Evolutionary conservation across 2,113 vertebrate genomes (phyloP).

Genomic region (Leucoraja erinaceus): DNA sequence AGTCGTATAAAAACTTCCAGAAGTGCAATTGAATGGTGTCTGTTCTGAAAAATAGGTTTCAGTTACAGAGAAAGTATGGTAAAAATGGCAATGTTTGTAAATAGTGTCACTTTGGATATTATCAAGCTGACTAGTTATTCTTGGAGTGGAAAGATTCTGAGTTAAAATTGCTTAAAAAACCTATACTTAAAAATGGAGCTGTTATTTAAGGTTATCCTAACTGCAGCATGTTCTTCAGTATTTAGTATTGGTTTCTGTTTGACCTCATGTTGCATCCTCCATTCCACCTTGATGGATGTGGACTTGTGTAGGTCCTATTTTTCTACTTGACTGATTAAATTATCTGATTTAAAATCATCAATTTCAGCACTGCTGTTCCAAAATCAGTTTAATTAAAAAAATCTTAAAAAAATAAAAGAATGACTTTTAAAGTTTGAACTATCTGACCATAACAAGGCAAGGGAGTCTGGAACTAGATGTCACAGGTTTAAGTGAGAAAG

Average conservation of each 20-base stretch:
- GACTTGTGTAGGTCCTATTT: background rate
- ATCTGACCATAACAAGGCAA: no score
- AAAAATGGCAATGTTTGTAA: background rate
- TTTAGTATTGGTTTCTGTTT: background rate
- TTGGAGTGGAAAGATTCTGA: background rate
- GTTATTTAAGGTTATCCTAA: background rate
- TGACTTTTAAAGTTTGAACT: background rate
- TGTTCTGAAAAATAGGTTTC: background rate
- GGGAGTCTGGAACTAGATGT: no score
- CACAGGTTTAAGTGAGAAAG: no score
- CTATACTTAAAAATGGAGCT: background rate
- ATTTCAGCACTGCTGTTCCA: no score
- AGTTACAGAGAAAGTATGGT: background rate
- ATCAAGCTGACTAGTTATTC: background rate
- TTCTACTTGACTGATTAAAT: background rate
- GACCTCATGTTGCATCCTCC: background rate
- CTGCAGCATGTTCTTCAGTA: background rate
- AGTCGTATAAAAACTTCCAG: constrained; percentile 2
- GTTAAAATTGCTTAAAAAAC: background rate
- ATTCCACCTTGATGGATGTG: background rate
- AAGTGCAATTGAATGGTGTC: constrained; percentile 2
- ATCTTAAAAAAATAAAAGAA: background rate
- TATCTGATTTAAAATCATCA: no score
- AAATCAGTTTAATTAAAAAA: no score
- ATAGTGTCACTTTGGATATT: constrained; percentile 13